Evolutionary conservation across 2,888 invertebrate species (phyloP).

Genomic region (Thalpophila matura): DNA sequence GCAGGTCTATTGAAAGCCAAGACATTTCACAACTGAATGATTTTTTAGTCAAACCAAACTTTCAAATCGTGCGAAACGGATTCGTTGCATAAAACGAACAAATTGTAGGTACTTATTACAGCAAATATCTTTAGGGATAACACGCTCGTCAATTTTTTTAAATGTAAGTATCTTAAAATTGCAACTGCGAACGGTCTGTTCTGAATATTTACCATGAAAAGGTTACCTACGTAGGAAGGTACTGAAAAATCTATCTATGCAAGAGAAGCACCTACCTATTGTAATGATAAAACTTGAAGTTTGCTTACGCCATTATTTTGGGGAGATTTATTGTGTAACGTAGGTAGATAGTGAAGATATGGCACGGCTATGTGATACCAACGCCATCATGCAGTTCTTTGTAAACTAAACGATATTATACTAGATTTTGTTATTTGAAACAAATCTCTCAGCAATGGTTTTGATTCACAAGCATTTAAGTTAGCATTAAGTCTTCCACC

Average conservation of each 20-base stretch:
- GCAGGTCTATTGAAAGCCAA: neutral
- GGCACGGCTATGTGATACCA: no score
- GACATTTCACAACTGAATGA: constrained; percentile 30
- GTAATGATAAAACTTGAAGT: no score
- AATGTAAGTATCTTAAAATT: constrained; percentile 21
- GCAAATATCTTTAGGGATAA: constrained; percentile 37
- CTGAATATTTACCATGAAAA: constrained; percentile 22
- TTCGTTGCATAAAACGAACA: constrained; percentile 62
- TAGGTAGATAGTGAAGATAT: no score
- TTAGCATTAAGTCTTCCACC: constrained; percentile 1
- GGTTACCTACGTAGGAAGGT: no score
- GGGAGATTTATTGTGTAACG: no score
- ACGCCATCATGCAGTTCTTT: no score
- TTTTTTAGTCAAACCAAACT: constrained; percentile 37
- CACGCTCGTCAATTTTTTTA: constrained; percentile 31
- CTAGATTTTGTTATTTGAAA: neutral
- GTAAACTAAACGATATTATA: neutral
- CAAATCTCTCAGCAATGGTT: neutral
- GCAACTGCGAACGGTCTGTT: constrained; percentile 3
- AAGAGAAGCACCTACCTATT: no score
- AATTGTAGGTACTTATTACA: constrained; percentile 56
- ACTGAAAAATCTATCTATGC: constrained; percentile 7
- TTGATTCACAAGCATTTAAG: neutral
- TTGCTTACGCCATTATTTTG: no score
- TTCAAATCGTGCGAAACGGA: constrained; percentile 67